Evolutionary conservation across 1,140 invertebrate genomes (phyloP).

Genomic region (Temnothorax curvispinosus): DNA sequence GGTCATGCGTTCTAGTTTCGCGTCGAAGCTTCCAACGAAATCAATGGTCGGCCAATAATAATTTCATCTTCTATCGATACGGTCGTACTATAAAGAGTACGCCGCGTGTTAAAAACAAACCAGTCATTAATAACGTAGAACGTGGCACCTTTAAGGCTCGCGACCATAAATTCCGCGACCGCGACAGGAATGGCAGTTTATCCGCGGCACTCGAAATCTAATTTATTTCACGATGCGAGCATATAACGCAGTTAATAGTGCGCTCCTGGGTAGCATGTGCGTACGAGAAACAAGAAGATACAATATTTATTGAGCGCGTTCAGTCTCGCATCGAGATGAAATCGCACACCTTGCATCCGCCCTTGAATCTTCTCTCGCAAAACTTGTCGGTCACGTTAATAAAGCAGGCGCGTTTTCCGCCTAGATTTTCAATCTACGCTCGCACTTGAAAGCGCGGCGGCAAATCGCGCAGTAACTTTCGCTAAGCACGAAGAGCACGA

Average conservation of each 20-base stretch:
- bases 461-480: constrained; percentile 16
- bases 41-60: constrained; percentile 40
- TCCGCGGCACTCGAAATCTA: constrained; percentile 70
- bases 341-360: not conserved
- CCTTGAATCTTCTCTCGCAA: not conserved
- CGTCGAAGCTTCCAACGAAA: constrained; percentile 13
- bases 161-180: constrained; percentile 65
- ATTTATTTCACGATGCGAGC: constrained; percentile 70
- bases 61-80: constrained; percentile 57
- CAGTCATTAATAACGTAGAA: constrained; percentile 69
- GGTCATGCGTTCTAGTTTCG: not conserved
- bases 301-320: constrained; percentile 26
- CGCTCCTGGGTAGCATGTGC: not conserved
- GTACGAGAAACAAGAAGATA: constrained; percentile 12
- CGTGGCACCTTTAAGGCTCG: constrained; percentile 58
- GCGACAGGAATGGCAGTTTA: constrained; percentile 58
- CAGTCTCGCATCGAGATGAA: not conserved
- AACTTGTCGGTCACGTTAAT: not conserved
- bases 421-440: constrained; percentile 4
- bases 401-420: constrained; percentile 14
- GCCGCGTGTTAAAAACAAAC: constrained; percentile 53
- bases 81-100: constrained; percentile 17
- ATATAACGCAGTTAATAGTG: constrained; percentile 35
- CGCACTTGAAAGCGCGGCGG: not conserved
- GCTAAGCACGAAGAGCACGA: constrained; percentile 3